Evolutionary conservation across 2,888 invertebrate species (phyloP).

Genomic region (Tachina grossa): DNA sequence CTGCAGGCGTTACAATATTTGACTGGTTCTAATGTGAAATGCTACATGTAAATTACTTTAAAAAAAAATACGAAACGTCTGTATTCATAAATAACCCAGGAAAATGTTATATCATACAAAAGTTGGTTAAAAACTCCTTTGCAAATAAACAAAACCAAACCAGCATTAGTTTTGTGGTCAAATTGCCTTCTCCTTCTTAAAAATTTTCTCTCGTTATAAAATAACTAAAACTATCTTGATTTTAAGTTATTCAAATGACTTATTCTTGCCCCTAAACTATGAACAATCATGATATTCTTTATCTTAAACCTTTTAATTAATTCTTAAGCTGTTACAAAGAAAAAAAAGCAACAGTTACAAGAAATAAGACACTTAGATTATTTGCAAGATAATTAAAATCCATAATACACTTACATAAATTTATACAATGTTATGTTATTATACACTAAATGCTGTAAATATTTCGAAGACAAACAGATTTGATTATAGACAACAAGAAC

Average conservation of each 20-base stretch:
- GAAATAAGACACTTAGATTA: neutral
- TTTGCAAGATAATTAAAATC: conserved; percentile 48
- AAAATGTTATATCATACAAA: no score
- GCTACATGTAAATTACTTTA: no score
- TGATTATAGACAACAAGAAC: conserved; percentile 5
- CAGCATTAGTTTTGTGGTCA: no score
- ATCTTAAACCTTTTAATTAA: conserved; percentile 40
- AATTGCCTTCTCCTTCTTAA: no score
- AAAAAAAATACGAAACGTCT: no score
- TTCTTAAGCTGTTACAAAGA: neutral
- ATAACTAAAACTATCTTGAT: neutral
- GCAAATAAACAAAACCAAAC: no score
- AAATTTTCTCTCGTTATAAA: no score
- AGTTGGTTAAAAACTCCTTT: no score
- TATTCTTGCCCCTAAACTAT: neutral
- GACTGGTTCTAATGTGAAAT: no score
- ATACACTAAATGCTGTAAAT: conserved; percentile 35
- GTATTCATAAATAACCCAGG: no score
- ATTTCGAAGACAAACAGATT: conserved; percentile 22
- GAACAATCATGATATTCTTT: conserved; percentile 32
- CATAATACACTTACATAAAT: conserved; percentile 34
- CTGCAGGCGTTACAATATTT: no score
- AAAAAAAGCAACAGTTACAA: neutral
- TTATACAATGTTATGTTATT: conserved; percentile 25
- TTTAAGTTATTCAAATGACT: neutral